phyloP scores from a whole-genome alignment of 2,113 vertebrate genomes.

The Albula goreensis region DNA sequence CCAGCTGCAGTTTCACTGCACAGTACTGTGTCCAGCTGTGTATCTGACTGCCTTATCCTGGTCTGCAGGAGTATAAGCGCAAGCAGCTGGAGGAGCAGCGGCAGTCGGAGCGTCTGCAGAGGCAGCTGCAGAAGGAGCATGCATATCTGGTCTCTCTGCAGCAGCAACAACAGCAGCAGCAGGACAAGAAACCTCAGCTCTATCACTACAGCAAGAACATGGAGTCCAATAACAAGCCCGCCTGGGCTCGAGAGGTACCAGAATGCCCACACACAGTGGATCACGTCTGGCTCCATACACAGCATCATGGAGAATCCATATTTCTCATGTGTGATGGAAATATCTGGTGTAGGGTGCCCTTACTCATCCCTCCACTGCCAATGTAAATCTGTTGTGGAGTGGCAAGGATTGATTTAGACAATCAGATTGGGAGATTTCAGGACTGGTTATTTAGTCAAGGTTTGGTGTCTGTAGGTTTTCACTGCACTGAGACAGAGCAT shows the following conservation, averaged over 20 bases:
- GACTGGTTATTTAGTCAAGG: neutral
- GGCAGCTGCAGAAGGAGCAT: slow-evolving; percentile 90
- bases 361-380: neutral
- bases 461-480: no score
- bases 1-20: no score
- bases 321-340: neutral
- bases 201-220: slow-evolving; percentile 85
- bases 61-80: slow-evolving; percentile 84
- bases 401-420: neutral
- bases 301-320: neutral
- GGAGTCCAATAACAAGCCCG: slow-evolving; percentile 81
- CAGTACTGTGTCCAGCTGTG: no score
- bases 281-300: neutral
- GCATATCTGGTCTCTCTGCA: slow-evolving; percentile 89
- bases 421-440: neutral
- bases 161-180: slow-evolving; percentile 73
- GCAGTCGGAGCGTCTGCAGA: slow-evolving; percentile 86
- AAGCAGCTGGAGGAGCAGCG: slow-evolving; percentile 91
- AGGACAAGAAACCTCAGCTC: slow-evolving; percentile 80
- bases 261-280: fast-evolving
- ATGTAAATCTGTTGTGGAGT: neutral
- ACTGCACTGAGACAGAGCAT: neutral
- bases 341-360: neutral
- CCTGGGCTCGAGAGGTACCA: slow-evolving; percentile 86
- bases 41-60: neutral